phyloP scores from a whole-genome alignment of 2,113 vertebrate species.

The Paramormyrops kingsleyae region DNA sequence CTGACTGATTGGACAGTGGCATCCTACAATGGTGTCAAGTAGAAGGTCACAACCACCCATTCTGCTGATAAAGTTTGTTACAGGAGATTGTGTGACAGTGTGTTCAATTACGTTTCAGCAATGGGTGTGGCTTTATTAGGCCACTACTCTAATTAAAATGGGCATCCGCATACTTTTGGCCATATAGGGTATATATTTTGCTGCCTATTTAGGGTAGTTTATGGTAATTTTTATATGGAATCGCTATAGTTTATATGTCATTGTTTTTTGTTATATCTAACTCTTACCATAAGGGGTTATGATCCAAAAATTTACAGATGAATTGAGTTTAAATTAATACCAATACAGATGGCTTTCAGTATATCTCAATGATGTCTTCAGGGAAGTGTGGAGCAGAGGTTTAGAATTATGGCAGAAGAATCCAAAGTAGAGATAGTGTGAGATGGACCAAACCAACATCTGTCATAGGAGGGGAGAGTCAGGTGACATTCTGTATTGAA shows the following conservation, averaged over 20 bases:
- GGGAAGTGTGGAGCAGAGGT: too few species aligned
- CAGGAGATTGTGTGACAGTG: background rate
- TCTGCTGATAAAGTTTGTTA: background rate
- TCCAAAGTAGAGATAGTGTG: too few species aligned
- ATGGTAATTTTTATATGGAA: background rate
- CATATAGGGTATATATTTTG: background rate
- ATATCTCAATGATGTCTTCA: too few species aligned
- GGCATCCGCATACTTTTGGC: background rate
- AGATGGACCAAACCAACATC: too few species aligned
- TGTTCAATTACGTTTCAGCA: background rate
- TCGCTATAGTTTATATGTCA: background rate
- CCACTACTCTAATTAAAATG: background rate
- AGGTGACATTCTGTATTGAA: too few species aligned
- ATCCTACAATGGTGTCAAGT: background rate
- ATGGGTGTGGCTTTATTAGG: background rate
- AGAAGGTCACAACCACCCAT: background rate
- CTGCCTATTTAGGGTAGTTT: background rate
- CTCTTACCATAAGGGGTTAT: background rate
- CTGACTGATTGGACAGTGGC: background rate
- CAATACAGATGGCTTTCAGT: too few species aligned
- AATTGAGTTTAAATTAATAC: too few species aligned
- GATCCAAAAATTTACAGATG: too few species aligned
- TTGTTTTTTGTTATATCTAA: background rate
- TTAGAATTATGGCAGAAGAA: too few species aligned
- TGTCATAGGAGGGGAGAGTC: too few species aligned